A percentile compares a stretch with the other conserved stretches of the same genome.
phyloP scores from a whole-genome alignment of 2,113 vertebrate genomes.

The Balaeniceps rex region DNA sequence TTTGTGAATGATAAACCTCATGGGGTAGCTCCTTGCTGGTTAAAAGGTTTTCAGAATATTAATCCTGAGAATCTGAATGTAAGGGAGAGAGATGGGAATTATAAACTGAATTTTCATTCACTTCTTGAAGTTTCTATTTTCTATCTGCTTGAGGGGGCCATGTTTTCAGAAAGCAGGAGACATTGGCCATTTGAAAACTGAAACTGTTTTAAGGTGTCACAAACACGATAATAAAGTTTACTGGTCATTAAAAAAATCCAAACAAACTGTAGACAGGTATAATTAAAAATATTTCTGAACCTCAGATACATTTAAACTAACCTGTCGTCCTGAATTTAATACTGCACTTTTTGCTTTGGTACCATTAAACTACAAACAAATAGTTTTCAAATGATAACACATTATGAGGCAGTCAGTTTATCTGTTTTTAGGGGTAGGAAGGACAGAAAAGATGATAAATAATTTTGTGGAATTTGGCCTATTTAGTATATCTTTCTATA shows the following conservation, averaged over 20 bases:
- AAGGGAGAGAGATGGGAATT: neutral
- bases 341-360: neutral
- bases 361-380: neutral
- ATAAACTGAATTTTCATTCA: neutral
- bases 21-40: conserved; percentile 26
- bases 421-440: neutral
- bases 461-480: neutral
- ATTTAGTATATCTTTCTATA: neutral
- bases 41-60: conserved; percentile 59
- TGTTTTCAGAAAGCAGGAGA: neutral
- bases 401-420: neutral
- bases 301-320: neutral
- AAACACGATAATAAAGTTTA: neutral
- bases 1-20: conserved; percentile 48
- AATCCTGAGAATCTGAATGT: conserved; percentile 19
- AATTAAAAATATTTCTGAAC: neutral
- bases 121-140: neutral
- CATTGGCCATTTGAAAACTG: neutral
- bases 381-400: neutral
- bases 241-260: neutral
- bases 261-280: neutral
- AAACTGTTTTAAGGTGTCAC: neutral
- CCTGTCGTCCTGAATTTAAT: neutral
- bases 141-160: neutral
- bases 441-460: neutral